Conservation (phyloP, 2,888 invertebrate genomes). For the Neoitamus cyanurus region DNA sequence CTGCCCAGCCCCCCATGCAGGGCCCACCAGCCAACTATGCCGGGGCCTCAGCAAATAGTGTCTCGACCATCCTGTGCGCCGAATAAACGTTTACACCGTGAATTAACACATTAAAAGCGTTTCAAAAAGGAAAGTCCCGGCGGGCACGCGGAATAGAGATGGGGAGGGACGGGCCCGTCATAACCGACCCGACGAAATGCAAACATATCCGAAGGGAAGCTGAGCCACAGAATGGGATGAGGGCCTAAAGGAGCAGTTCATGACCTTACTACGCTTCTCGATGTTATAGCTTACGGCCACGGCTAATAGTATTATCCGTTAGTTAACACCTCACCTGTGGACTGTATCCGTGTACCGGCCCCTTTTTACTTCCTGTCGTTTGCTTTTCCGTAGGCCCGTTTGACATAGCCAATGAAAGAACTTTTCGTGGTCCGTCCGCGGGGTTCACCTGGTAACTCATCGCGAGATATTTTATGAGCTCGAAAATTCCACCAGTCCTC, state of each 20-base stretch:
- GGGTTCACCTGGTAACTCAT: background rate
- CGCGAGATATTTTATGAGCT: background rate
- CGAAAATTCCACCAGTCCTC: background rate
- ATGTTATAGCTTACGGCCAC: background rate
- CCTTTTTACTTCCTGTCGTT: background rate
- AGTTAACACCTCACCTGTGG: constrained; percentile 5
- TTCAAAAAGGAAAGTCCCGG: constrained; percentile 11
- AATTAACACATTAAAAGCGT: constrained; percentile 48
- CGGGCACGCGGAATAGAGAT: background rate
- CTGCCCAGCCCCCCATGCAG: background rate
- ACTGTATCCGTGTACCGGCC: background rate
- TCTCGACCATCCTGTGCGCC: constrained; percentile 6
- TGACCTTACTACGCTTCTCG: background rate
- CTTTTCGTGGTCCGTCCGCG: background rate
- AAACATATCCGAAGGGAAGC: background rate
- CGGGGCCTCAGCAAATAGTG: constrained; percentile 18
- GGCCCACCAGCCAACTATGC: background rate
- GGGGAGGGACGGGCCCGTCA: background rate
- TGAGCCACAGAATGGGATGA: no score
- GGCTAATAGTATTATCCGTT: background rate
- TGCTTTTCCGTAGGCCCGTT: background rate
- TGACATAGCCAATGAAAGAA: background rate
- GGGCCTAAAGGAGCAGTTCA: background rate
- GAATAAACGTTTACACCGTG: constrained; percentile 45
- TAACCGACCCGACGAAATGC: constrained; percentile 3